phyloP scores from a whole-genome alignment of 2,797 vertebrate genomes.

The Chaenodraco wilsoni region DNA sequence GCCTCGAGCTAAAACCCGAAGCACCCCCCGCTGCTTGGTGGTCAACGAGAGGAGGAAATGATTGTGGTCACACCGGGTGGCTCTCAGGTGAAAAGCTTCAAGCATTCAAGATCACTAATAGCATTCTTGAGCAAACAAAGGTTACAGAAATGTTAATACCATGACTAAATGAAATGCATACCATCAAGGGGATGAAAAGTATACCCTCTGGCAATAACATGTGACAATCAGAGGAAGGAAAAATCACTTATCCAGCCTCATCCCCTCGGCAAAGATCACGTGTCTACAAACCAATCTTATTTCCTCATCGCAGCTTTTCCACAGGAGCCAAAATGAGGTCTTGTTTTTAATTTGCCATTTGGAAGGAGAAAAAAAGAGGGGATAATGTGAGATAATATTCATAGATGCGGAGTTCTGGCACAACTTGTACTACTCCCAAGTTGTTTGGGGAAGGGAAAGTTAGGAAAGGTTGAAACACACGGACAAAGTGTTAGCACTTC shows the following conservation, averaged over 20 bases:
- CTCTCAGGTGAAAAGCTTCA: slow-evolving; percentile 40
- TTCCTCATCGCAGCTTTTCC: slow-evolving; percentile 40
- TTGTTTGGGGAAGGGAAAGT: not conserved
- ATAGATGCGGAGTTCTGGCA: not conserved
- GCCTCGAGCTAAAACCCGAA: slow-evolving; percentile 30
- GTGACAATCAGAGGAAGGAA: slow-evolving; percentile 56
- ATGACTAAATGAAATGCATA: slow-evolving; percentile 60
- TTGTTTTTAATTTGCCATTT: slow-evolving; percentile 58
- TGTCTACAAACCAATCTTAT: slow-evolving; percentile 56
- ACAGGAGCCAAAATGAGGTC: slow-evolving; percentile 38
- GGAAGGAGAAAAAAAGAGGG: not conserved
- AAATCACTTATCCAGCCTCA: slow-evolving; percentile 49
- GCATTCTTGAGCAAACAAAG: slow-evolving; percentile 63
- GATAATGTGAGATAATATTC: slow-evolving; percentile 36
- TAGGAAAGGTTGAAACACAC: not conserved
- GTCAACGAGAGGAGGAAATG: slow-evolving; percentile 29
- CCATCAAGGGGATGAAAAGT: slow-evolving; percentile 38
- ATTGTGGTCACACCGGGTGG: slow-evolving; percentile 25
- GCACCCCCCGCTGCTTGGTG: not conserved
- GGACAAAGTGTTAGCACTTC: too few species aligned
- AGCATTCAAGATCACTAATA: slow-evolving; percentile 31
- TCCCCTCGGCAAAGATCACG: slow-evolving; percentile 39
- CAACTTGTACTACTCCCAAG: not conserved
- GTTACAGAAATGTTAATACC: slow-evolving; percentile 61
- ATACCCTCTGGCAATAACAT: slow-evolving; percentile 52